Percentiles rank a stretch among this genome's conserved stretches.
Conservation (phyloP, 2,797 vertebrate genomes). For the Aldrovandia affinis region DNA sequence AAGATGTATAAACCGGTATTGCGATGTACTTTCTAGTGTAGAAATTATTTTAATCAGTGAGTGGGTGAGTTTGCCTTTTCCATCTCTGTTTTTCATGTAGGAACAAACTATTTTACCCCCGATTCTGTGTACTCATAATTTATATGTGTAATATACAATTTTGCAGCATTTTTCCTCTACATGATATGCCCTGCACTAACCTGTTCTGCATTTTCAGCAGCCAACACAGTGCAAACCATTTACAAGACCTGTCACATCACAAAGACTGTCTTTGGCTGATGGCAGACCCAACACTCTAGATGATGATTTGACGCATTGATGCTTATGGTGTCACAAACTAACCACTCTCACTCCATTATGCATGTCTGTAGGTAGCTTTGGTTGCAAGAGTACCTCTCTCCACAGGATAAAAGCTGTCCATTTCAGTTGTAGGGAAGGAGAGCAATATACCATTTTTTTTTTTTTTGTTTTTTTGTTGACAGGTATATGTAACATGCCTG, state of each 20-base stretch:
- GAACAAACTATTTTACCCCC: background rate
- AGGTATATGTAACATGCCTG: background rate
- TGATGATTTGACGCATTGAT: conserved; percentile 29
- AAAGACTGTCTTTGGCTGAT: conserved; percentile 21
- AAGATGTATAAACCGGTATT: no score
- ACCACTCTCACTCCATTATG: conserved; percentile 21
- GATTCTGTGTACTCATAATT: background rate
- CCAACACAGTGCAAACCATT: conserved; percentile 2
- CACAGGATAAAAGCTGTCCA: background rate
- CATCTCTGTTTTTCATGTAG: background rate
- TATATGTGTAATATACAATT: background rate
- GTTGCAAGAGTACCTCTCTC: background rate
- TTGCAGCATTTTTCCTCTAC: background rate
- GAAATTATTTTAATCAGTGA: no score
- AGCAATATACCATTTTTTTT: background rate
- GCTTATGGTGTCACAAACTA: conserved; percentile 18
- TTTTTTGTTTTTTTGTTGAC: conserved; percentile 17
- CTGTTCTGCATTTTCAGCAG: conserved; percentile 14
- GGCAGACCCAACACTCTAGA: conserved; percentile 21
- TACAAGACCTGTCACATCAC: conserved; percentile 7
- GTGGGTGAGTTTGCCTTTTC: no score
- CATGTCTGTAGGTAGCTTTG: conserved; percentile 12
- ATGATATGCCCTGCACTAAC: no score
- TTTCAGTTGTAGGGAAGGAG: conserved; percentile 8
- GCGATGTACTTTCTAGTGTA: no score